phyloP scores from a whole-genome alignment of 2,797 vertebrate genomes.

The Carapus acus region DNA sequence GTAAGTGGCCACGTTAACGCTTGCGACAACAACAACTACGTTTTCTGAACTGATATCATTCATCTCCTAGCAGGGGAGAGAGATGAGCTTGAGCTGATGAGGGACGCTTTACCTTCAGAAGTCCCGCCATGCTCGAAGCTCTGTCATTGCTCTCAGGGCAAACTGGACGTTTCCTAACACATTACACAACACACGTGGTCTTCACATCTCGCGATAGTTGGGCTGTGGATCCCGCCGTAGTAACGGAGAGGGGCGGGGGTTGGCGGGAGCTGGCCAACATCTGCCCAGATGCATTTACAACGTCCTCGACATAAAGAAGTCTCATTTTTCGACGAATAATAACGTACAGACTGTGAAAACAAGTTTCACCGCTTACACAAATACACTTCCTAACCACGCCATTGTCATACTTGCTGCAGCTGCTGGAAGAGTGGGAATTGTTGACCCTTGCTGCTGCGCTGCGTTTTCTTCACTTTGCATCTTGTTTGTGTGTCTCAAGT shows the following conservation, averaged over 20 bases:
- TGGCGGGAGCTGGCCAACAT: no score
- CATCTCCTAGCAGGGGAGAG: neutral
- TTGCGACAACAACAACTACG: no score
- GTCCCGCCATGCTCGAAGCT: constrained; percentile 63
- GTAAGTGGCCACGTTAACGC: no score
- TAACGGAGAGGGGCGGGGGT: no score
- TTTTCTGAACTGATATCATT: neutral
- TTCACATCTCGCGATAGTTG: constrained; percentile 56
- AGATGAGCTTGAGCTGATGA: neutral
- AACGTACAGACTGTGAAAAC: no score
- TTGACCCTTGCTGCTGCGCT: constrained; percentile 28
- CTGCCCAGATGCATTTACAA: no score
- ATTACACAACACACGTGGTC: constrained; percentile 36
- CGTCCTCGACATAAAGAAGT: no score
- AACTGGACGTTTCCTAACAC: constrained; percentile 17
- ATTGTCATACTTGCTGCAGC: no score
- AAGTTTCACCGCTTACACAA: no score
- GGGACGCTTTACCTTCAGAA: constrained; percentile 69
- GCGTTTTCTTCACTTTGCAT: constrained; percentile 71
- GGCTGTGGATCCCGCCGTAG: fast-evolving
- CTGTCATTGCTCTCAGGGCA: constrained; percentile 32
- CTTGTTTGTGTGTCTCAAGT: constrained; percentile 67
- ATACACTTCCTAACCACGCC: no score
- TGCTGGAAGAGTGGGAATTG: constrained; percentile 2
- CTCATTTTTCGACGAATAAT: no score